Evolutionary conservation across 2,888 invertebrate species (phyloP), one percentile per base, ranked within the genome.

Genomic region (Caenorhabditis sinica): DNA sequence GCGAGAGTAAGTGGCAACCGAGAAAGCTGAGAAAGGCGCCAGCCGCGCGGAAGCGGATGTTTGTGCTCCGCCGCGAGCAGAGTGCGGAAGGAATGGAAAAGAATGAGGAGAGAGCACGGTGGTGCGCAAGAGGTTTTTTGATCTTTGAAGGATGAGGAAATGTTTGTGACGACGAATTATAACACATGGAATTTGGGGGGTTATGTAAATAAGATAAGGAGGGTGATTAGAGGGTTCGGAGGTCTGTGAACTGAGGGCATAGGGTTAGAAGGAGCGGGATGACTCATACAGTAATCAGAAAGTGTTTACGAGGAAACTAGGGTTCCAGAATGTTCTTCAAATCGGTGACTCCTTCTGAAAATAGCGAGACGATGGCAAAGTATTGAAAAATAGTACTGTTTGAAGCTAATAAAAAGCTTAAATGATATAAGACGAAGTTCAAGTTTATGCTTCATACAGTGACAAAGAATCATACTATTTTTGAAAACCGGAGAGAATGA

Each of bases 1-100:
- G 56, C 56, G 56, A 45, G 36, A 56, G 69, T 69, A 69, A 56
- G 69, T 56, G 69, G 53, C 51, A 68, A 30, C 28, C 53, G 60
- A 53, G 61, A 23, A 58, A 51, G 43, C 66, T 36, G 49, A 25
- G 36, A 60, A 51, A 43, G 72, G 60, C 72, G 58, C 20, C 36
- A 49, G 49, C 49, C 17, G 73, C 76, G 77, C 83, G 77, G 83
- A 83, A 83, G 79, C 83, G 83, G 83, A 83, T 83, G 83, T 83
- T 83, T 83, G 83, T 74, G 77, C n/a, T 58, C 40, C 23, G 58
- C 60, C 51, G 45, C 2, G 20, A 45, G 58, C 45, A 75, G 45
- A 58, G 76, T 61, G 76, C 68, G 49, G 69, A 61, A 73, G 61
- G 36, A 33, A 40, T 33, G 28, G 28, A 56, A 60, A 63, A 40